Percentiles rank a stretch among this genome's conserved stretches.
Evolutionary conservation across 2,888 invertebrate genomes (phyloP).

Genomic region (Apamea crenata): DNA sequence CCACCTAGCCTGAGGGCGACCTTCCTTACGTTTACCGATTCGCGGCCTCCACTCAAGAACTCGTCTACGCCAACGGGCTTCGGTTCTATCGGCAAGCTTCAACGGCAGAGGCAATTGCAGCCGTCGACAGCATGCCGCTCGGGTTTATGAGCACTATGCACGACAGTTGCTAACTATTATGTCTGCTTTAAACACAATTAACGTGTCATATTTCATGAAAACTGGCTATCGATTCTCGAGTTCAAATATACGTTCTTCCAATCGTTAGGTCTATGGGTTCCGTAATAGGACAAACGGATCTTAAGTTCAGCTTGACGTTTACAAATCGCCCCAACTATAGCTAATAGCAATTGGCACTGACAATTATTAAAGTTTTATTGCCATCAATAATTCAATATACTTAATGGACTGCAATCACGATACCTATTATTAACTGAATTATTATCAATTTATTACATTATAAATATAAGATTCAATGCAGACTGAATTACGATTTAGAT

Average conservation of each 20-base stretch:
- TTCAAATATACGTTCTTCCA: background rate
- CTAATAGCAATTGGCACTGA: conserved; percentile 42
- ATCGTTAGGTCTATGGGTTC: background rate
- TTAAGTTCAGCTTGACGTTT: conserved; percentile 41
- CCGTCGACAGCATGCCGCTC: too few relatives aligned
- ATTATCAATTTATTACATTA: conserved; percentile 31
- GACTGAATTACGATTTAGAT: background rate
- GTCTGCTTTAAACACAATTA: background rate
- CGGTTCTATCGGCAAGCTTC: too few relatives aligned
- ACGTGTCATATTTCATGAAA: background rate
- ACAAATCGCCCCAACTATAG: conserved; percentile 51
- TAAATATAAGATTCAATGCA: conserved; percentile 13
- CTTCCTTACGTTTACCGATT: too few relatives aligned
- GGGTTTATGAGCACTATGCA: too few relatives aligned
- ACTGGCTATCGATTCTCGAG: background rate
- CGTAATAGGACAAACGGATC: conserved; percentile 46
- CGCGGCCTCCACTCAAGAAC: too few relatives aligned
- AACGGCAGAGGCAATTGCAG: too few relatives aligned
- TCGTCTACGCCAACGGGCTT: too few relatives aligned
- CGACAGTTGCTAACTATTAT: too few relatives aligned
- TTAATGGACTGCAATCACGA: conserved; percentile 50
- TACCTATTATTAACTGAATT: conserved; percentile 31
- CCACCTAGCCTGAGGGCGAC: too few relatives aligned
- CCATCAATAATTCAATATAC: conserved; percentile 31
- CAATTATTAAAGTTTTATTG: conserved; percentile 56